Base-by-base conservation (phyloP, 2,888 invertebrate genomes). In the Ectemnius cavifrons region DNA sequence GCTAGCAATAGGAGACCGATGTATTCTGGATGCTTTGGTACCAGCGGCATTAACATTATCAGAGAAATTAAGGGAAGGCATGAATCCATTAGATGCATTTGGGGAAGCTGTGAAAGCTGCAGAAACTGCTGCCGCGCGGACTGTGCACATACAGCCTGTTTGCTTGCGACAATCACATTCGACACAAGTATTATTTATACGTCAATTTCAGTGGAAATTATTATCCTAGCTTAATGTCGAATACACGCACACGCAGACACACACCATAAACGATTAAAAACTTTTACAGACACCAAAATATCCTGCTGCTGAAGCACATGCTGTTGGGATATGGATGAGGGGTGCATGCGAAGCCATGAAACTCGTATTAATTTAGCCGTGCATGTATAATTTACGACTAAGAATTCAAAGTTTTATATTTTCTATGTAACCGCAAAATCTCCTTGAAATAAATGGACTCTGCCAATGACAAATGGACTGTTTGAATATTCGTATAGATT, bases 1-100 rank as follows among this genome's bases (percentile, higher is more conserved):
- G 18, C 94, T 95, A 0, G 92, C 93, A 76, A 92, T 93, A 5
- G 95, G 95, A 0, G 94, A 96, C 85, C 92, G 95, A 77, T 95
- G 95, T 14, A 94, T 96, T 94, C 94, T 95, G 77, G 91, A 90
- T 80, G 89, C 91, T 28, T 79, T 92, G 47, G 77, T 83, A 59
- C 81, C 84, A 14, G 89, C 88, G 37, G 82, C 86, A 56, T 71
- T 67, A 49, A 77, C 80, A 14, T 79, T 90, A n/a, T 79, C 82
- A 74, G 76, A 85, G 18, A 77, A 83, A 61, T 79, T 87, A 37
- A 63, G 37, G n/a, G 27, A 52, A 28, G 83, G 80, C 13, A 64
- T 70, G 56, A 70, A 85, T 59, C 82, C 81, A 28, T 76, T 92
- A 18, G 83, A 88, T 49, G 88, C 90, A 56, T 90, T 92, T 66